These are phyloP conservation scores for Lasioglossum zephyrum DNA, from an alignment of 2,888 invertebrate genomes.

Conservation along the genomic window DNA sequence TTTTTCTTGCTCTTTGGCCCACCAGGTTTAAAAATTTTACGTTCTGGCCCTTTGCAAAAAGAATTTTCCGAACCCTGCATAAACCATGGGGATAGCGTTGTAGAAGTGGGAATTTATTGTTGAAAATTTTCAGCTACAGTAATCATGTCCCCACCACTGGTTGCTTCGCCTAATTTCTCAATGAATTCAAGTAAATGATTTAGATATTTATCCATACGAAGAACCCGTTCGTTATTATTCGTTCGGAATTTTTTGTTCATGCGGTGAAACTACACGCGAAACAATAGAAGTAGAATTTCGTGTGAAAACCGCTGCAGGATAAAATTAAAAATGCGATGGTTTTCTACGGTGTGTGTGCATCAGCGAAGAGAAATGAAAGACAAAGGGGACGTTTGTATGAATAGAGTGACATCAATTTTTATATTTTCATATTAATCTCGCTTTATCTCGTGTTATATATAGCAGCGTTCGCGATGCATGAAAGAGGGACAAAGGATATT, in stretches of 20 bases:
- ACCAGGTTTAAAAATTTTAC: too few relatives aligned
- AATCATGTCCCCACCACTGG: too few relatives aligned
- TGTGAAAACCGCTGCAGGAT: neutral
- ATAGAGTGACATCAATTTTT: neutral
- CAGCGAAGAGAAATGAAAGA: neutral
- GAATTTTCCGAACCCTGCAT: too few relatives aligned
- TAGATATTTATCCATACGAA: too few relatives aligned
- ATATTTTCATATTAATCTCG: conserved; percentile 5
- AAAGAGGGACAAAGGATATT: neutral
- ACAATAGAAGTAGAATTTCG: neutral
- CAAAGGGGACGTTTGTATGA: neutral
- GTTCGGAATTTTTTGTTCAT: neutral
- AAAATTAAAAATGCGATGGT: neutral
- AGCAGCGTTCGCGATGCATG: neutral
- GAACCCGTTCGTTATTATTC: too few relatives aligned
- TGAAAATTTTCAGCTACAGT: too few relatives aligned
- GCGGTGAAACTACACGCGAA: neutral
- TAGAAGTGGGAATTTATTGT: too few relatives aligned
- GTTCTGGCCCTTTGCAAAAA: too few relatives aligned
- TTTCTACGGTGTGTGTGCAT: neutral
- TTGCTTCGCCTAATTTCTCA: too few relatives aligned
- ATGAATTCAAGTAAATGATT: too few relatives aligned
- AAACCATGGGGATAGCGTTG: too few relatives aligned
- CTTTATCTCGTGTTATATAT: neutral
- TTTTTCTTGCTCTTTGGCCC: too few relatives aligned